These are phyloP conservation scores for Antheraea assamensis DNA, from an alignment of 2,888 invertebrate genomes.

Conservation along the genomic window DNA sequence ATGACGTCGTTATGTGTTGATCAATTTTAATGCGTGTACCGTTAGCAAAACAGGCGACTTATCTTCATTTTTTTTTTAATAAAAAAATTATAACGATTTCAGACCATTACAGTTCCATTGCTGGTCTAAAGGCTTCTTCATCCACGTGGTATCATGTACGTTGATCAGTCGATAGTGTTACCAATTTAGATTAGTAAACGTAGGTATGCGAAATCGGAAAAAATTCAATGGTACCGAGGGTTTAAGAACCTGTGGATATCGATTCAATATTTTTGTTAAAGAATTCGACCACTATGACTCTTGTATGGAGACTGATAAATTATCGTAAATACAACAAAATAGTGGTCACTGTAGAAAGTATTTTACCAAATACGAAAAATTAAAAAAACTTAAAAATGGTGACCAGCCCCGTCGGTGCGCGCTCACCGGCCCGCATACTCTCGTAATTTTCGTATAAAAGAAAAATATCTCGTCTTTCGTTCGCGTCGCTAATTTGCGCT, in stretches of 20 bases:
- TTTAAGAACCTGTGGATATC: too few species aligned
- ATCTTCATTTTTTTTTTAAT: slow-evolving; percentile 3
- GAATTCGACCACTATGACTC: too few species aligned
- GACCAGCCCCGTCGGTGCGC: not conserved
- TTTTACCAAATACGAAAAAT: not conserved
- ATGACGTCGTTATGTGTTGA: slow-evolving; percentile 81
- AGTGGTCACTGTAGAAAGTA: not conserved
- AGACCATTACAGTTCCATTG: too few species aligned
- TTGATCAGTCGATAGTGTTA: too few species aligned
- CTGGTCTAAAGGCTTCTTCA: too few species aligned
- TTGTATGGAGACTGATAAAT: too few species aligned
- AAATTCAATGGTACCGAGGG: too few species aligned
- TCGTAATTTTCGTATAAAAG: slow-evolving; percentile 43
- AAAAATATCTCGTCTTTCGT: slow-evolving; percentile 56
- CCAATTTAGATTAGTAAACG: too few species aligned
- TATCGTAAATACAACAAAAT: too few species aligned
- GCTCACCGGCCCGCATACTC: slow-evolving; percentile 42
- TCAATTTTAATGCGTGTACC: slow-evolving; percentile 77
- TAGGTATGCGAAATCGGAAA: too few species aligned
- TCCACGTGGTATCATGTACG: too few species aligned
- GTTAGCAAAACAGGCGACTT: slow-evolving; percentile 36
- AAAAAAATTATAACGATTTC: not conserved
- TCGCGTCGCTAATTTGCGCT: slow-evolving; percentile 58
- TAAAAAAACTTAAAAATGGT: not conserved
- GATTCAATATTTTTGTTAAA: too few species aligned